Evolutionary conservation across 2,797 vertebrate genomes (phyloP).

Genomic region (Peromyscus attwateri): DNA sequence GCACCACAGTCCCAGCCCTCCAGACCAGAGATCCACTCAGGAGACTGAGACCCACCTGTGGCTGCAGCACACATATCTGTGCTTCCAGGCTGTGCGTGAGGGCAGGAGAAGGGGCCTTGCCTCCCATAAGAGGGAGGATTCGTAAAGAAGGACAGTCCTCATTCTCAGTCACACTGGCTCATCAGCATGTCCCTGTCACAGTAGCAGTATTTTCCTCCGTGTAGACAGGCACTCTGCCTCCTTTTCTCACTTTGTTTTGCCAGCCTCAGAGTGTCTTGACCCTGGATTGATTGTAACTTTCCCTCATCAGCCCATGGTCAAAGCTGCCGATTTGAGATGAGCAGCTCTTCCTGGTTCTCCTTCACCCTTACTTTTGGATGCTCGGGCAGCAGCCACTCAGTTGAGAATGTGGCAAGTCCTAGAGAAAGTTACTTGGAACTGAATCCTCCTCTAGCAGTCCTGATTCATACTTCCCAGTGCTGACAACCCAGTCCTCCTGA

Average conservation of each 20-base stretch:
- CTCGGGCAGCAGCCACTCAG: slow-evolving; percentile 20
- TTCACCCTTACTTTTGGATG: neutral
- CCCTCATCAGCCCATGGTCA: slow-evolving; percentile 45
- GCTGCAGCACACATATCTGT: neutral
- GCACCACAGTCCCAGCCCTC: no score
- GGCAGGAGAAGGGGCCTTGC: neutral
- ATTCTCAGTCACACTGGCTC: slow-evolving; percentile 37
- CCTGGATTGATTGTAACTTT: slow-evolving; percentile 1
- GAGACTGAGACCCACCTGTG: fast-evolving
- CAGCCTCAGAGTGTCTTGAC: slow-evolving; percentile 41
- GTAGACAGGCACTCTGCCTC: neutral
- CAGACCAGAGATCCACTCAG: fast-evolving
- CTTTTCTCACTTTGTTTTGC: neutral
- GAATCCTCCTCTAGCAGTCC: slow-evolving; percentile 4
- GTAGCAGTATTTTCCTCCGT: neutral
- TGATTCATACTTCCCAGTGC: neutral
- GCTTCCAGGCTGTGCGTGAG: fast-evolving
- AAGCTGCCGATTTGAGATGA: slow-evolving; percentile 33
- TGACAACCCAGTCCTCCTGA: slow-evolving; percentile 19
- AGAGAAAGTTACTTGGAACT: slow-evolving; percentile 54
- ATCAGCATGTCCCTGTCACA: slow-evolving; percentile 32
- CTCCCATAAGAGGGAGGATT: neutral
- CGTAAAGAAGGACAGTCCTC: neutral
- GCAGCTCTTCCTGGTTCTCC: slow-evolving; percentile 28
- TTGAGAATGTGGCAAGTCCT: slow-evolving; percentile 39